Base-by-base conservation (phyloP, 2,888 invertebrate genomes). In the Craniophora ligustri region DNA sequence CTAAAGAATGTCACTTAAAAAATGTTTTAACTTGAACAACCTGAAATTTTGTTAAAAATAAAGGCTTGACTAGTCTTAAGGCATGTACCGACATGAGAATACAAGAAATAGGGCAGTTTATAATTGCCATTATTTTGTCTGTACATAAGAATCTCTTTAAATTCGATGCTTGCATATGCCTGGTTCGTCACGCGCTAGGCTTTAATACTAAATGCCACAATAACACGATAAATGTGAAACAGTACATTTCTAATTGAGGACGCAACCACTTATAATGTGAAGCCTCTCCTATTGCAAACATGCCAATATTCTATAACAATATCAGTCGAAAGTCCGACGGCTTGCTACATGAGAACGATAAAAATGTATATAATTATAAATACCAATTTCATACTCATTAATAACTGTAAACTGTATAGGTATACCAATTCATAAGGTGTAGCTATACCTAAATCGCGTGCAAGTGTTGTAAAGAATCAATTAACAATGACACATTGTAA, bases 181-280 rank as follows among this genome's bases (percentile, higher is more conserved):
- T 62, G 67, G 58, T 67, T 65, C 72, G 75, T 78, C 82, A 74
- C 82, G 75, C 67, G 77, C 75, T 85, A 78, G 76, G 71, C 51
- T 56, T 62, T 65, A 78, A 80, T 79, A 84, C 83, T 87, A 87
- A 87, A 88, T 87, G 87, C 85, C 82, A 80, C 72, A 75, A 66
- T 76, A 75, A 81, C 78, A 76, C 56, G 64, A 67, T 75, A 72
- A 75, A 62, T 67, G 67, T 68, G 65, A 65, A 71, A 72, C 61
- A 66, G 59, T 67, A 74, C 60, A 77, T 77, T 69, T 74, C 72
- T 67, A 73, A 62, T 59, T 60, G 59, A 69, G 70, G 75, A 67
- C 56, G 63, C 60, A 53, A 61, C 51, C 54, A 54, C 28, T 61
- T 71, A 53, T 47, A 58, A 61, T 69, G 61, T 62, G 65, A 49